Percentiles rank a stretch among this genome's conserved stretches.
Evolutionary conservation across 2,888 invertebrate genomes (phyloP).

Genomic region (Eupithecia insigniata): DNA sequence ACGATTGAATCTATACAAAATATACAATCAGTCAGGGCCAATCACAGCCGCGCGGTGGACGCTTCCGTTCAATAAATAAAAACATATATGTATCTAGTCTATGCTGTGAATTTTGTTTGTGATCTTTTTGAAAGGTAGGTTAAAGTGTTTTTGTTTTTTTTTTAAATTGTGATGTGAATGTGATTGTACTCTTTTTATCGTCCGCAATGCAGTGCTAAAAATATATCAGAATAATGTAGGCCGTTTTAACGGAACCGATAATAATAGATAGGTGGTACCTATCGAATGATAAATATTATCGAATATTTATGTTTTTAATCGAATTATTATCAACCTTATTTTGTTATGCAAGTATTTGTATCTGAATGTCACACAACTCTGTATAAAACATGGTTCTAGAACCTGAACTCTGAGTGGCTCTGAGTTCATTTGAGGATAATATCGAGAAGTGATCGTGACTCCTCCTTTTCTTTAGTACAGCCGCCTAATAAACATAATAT

Average conservation of each 20-base stretch:
- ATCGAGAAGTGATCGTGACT: too few relatives aligned
- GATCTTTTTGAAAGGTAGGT: background rate
- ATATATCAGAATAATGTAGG: background rate
- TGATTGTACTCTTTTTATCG: background rate
- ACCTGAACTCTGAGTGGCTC: too few relatives aligned
- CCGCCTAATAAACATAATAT: too few relatives aligned
- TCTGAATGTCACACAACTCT: too few relatives aligned
- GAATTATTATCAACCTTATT: background rate
- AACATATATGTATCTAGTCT: conserved; percentile 3
- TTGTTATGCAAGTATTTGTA: background rate
- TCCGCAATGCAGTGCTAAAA: background rate
- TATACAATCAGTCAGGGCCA: conserved; percentile 56
- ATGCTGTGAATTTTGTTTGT: conserved; percentile 1
- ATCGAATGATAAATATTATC: background rate
- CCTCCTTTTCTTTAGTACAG: too few relatives aligned
- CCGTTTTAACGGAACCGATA: background rate
- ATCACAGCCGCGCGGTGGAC: conserved; percentile 42
- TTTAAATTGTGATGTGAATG: background rate
- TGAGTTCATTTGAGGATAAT: too few relatives aligned
- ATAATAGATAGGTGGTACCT: background rate
- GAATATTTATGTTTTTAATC: background rate
- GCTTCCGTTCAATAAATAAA: conserved; percentile 13
- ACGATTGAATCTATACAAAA: conserved; percentile 16
- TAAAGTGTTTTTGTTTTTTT: background rate
- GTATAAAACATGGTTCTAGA: too few relatives aligned